These are phyloP conservation scores for Cavia aperea DNA, from an alignment of 2,113 vertebrate species.

Conservation along the genomic window DNA sequence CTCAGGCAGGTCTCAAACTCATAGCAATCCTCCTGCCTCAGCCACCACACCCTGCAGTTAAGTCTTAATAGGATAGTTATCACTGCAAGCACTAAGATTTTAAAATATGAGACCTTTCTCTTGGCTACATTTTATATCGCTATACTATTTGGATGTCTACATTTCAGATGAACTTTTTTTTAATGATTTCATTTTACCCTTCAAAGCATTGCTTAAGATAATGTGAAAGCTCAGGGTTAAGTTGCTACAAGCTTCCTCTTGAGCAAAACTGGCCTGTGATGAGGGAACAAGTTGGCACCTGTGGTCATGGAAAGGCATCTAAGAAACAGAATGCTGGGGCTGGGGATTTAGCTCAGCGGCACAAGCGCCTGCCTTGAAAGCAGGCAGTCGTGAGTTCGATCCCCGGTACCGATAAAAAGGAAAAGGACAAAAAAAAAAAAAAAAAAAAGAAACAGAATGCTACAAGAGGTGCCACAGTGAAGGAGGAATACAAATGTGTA, in stretches of 20 bases:
- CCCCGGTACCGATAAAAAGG: too few species aligned
- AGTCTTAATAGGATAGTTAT: background rate
- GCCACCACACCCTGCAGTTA: background rate
- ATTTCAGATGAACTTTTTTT: background rate
- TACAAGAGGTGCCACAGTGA: background rate
- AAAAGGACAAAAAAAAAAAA: too few species aligned
- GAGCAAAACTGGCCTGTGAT: background rate
- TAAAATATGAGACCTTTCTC: background rate
- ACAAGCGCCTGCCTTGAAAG: too few species aligned
- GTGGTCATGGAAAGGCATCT: background rate
- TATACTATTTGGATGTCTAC: background rate
- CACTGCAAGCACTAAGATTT: background rate
- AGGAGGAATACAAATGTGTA: background rate
- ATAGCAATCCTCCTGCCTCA: background rate
- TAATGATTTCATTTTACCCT: background rate
- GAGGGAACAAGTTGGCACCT: background rate
- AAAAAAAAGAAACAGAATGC: background rate
- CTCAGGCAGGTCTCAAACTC: background rate
- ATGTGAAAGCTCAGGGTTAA: background rate
- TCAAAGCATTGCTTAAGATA: background rate
- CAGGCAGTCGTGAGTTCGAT: too few species aligned
- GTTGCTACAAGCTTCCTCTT: background rate
- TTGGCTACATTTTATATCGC: too few species aligned
- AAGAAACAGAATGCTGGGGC: background rate
- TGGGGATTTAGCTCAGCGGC: too few species aligned